Evolutionary conservation across 1,140 invertebrate genomes (phyloP), one percentile per base, ranked within the genome.

Genomic region (Leucophenga varia): DNA sequence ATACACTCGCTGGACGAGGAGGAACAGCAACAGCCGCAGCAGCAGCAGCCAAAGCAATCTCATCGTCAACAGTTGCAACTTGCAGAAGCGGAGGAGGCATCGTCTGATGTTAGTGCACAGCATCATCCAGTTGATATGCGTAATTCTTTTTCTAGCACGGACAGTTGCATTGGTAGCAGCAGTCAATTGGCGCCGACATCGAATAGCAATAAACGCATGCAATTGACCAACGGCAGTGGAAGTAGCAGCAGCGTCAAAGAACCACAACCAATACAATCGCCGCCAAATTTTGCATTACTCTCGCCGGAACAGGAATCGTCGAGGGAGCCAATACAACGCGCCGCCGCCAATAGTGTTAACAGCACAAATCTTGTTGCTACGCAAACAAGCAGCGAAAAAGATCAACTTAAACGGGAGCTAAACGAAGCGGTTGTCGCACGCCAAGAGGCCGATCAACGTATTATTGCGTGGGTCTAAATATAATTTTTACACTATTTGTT

Each of bases 401-500:
- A 76, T 13, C 74, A 77, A 43, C 55, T 80, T 7, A 60, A 78
- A 47, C 54, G 77, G 21, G 79, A 80, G 58, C 57, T 79, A 8
- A 76, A 77, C 48, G 79, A 80, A 53, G 76, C 78, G 18, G 56
- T 75, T 37, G 75, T 76, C 20, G 77, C 76, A 53, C 78, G 78
- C 59, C 78, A 80, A 56, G 77, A 79, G 61, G 74, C 78, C 19
- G 78, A 80, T 52, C 73, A 74, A 52, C 78, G 78, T 67, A 71
- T 79, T 46, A 61, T 77, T 52, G 76, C 76, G 79, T 79, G 77
- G 74, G 77, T 80, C 64, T 73, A 72, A n/a, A n/a, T n/a, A n/a
- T n/a, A n/a, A n/a, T n/a, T n/a, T n/a, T n/a, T n/a, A n/a, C n/a
- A 12, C 25, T 12, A 30, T 30, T 8, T 30, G 12, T 12, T 30